phyloP scores from a whole-genome alignment of 2,797 vertebrate species.

The Enteromius unitaeniatus region DNA sequence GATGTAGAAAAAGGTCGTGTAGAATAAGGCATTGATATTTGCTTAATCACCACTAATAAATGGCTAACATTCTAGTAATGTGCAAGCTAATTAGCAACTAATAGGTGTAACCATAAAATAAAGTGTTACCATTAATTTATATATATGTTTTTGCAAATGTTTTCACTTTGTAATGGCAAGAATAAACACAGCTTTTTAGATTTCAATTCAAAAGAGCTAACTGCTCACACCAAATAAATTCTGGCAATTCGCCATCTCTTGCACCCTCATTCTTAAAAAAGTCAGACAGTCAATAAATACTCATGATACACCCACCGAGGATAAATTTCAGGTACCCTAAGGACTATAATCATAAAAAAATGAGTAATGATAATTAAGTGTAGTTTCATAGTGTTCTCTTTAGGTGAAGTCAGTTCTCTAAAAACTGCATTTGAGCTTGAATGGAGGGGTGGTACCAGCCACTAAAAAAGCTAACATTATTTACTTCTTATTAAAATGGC shows the following conservation, averaged over 20 bases:
- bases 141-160: background rate
- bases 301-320: background rate
- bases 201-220: background rate
- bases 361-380: background rate
- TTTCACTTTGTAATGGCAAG: background rate
- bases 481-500: background rate
- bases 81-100: too few species aligned
- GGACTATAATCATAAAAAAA: background rate
- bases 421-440: background rate
- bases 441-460: background rate
- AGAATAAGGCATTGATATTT: too few species aligned
- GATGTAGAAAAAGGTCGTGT: too few species aligned
- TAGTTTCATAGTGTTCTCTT: background rate
- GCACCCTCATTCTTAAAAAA: background rate
- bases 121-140: too few species aligned
- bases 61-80: too few species aligned
- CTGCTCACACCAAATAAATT: background rate
- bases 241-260: background rate
- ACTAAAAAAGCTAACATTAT: constrained; percentile 5
- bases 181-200: background rate
- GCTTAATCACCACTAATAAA: too few species aligned
- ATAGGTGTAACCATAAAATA: too few species aligned
- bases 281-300: constrained; percentile 7
- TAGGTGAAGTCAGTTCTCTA: background rate
- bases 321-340: background rate